Evolutionary conservation across 2,888 invertebrate species (phyloP).

Genomic region (Pyrrhosoma nymphula): DNA sequence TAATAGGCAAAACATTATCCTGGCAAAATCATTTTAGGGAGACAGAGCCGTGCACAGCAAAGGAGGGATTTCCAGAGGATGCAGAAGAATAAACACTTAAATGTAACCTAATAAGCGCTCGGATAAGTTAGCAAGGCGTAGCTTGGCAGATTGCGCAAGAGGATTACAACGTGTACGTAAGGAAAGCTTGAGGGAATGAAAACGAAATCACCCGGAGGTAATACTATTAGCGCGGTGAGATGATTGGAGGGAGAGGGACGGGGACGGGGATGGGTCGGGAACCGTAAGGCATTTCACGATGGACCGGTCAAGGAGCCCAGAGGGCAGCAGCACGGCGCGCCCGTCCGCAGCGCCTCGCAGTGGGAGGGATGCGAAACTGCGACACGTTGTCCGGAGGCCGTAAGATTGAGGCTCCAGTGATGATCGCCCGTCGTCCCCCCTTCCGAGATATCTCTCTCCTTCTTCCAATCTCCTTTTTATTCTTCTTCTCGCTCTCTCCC

Average conservation of each 20-base stretch:
- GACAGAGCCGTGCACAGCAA: too few relatives aligned
- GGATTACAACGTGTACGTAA: background rate
- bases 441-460: too few relatives aligned
- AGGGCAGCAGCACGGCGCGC: background rate
- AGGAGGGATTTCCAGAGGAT: too few relatives aligned
- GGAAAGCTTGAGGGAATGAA: background rate
- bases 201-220: background rate
- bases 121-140: background rate
- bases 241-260: too few relatives aligned
- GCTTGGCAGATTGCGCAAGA: background rate
- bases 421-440: too few relatives aligned
- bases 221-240: background rate
- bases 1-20: too few relatives aligned
- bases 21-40: too few relatives aligned
- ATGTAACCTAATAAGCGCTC: background rate
- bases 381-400: background rate
- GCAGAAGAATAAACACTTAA: background rate
- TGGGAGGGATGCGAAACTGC: slow-evolving; percentile 10
- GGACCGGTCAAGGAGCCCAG: slow-evolving; percentile 46
- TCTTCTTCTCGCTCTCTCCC: background rate
- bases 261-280: slow-evolving; percentile 11
- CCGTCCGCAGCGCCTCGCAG: slow-evolving; percentile 4
- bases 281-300: slow-evolving; percentile 38
- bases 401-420: background rate
- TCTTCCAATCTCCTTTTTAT: too few relatives aligned